These are phyloP conservation scores for Hyles lineata DNA, from an alignment of 2,888 invertebrate genomes.

Conservation along the genomic window DNA sequence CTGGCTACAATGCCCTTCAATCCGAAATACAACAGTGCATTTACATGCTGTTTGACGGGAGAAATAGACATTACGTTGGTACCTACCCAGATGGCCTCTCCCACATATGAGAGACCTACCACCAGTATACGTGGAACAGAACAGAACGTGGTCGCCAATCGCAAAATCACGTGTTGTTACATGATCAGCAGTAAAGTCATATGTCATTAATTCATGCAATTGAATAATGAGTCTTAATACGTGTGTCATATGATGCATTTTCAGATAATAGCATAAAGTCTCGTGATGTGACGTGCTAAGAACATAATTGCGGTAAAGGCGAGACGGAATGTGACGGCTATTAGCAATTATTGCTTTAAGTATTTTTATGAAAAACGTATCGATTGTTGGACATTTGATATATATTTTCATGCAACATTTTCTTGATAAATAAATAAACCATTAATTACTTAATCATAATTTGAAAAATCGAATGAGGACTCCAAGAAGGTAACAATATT, in stretches of 20 bases:
- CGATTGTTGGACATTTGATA: background rate
- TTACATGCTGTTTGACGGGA: no score
- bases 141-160: background rate
- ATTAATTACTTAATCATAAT: no score
- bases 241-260: background rate
- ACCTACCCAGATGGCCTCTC: no score
- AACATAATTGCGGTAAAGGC: conserved; percentile 8
- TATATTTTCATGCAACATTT: background rate
- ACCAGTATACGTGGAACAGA: no score
- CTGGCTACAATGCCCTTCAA: no score
- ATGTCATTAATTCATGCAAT: background rate
- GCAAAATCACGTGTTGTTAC: background rate
- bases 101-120: no score
- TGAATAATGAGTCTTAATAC: background rate
- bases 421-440: no score
- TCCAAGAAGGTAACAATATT: background rate
- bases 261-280: background rate
- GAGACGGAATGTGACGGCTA: background rate
- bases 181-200: background rate
- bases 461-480: no score
- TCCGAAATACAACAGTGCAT: no score
- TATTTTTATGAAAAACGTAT: background rate
- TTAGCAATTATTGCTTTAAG: background rate
- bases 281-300: conserved; percentile 8
- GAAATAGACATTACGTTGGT: no score